Percentiles rank a stretch among this genome's conserved stretches.
phyloP scores from a whole-genome alignment of 92 coral and sea anemone genomes.

The Ricordea florida region DNA sequence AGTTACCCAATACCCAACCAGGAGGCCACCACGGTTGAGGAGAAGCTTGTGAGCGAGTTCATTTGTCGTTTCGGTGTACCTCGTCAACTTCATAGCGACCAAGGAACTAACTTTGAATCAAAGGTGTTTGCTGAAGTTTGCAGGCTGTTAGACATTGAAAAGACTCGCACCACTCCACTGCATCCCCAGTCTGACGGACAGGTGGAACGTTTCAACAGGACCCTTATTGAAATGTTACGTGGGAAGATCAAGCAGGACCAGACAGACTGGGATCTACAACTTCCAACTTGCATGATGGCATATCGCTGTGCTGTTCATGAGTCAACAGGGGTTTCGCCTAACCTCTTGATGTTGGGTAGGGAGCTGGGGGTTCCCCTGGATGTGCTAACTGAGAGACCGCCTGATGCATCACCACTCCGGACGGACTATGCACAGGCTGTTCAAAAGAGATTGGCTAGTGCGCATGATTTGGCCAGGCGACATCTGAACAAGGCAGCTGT shows the following conservation, averaged over 20 bases:
- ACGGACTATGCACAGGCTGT: slow-evolving; percentile 48
- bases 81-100: slow-evolving; percentile 52
- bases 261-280: background rate
- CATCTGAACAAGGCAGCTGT: slow-evolving; percentile 41
- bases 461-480: slow-evolving; percentile 45
- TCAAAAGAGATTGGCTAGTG: slow-evolving; percentile 29
- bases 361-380: background rate
- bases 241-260: slow-evolving; percentile 20
- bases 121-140: slow-evolving; percentile 66
- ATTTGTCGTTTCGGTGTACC: slow-evolving; percentile 71
- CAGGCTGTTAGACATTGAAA: slow-evolving; percentile 62
- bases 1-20: slow-evolving; percentile 63
- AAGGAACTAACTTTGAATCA: slow-evolving; percentile 72
- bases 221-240: slow-evolving; percentile 34
- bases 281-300: slow-evolving; percentile 60
- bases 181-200: slow-evolving; percentile 71
- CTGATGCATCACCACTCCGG: background rate
- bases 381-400: background rate
- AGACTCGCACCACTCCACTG: slow-evolving; percentile 50
- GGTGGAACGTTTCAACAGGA: slow-evolving; percentile 56
- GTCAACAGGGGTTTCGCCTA: background rate
- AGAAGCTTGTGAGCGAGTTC: slow-evolving; percentile 60
- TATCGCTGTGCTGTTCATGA: slow-evolving; percentile 60
- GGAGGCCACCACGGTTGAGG: slow-evolving; percentile 62
- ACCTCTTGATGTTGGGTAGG: background rate